A percentile compares a stretch with the other conserved stretches of the same genome.
Conservation (phyloP, 2,888 invertebrate species). For the Apodemia hepburni region DNA sequence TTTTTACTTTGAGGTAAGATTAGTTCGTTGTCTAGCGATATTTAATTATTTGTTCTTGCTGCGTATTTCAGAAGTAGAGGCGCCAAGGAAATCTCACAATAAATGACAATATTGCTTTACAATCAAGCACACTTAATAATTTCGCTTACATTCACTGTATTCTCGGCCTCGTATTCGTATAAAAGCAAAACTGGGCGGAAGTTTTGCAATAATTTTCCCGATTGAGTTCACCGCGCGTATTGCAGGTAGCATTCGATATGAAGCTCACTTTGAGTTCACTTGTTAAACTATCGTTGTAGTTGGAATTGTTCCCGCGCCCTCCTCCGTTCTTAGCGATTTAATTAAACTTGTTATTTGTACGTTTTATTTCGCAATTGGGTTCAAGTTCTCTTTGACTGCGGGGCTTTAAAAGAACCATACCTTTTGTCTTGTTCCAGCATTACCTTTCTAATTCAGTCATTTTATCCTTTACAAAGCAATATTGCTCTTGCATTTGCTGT, state of each 20-base stretch:
- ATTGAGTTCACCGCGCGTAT: constrained; percentile 50
- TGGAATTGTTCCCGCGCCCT: constrained; percentile 54
- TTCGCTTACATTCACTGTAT: constrained; percentile 7
- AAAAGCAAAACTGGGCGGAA: constrained; percentile 33
- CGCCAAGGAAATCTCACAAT: background rate
- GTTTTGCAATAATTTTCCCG: constrained; percentile 42
- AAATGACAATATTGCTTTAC: background rate
- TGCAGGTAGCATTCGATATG: constrained; percentile 58
- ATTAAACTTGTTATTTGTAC: constrained; percentile 78
- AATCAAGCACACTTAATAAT: constrained; percentile 14
- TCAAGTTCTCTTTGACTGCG: constrained; percentile 66
- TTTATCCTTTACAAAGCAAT: constrained; percentile 25
- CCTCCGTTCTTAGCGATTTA: constrained; percentile 68
- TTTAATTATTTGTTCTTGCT: too few species aligned
- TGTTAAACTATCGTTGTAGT: constrained; percentile 70
- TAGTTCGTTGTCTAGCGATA: too few species aligned
- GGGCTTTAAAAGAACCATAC: constrained; percentile 46
- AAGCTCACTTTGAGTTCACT: constrained; percentile 67
- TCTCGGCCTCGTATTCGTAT: constrained; percentile 21
- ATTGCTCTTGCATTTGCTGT: background rate
- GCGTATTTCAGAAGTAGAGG: background rate
- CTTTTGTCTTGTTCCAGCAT: constrained; percentile 46
- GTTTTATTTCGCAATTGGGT: constrained; percentile 73
- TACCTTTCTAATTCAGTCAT: constrained; percentile 40
- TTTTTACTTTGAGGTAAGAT: too few species aligned